phyloP scores from a whole-genome alignment of 2,888 invertebrate genomes.

The Andrena marginata region DNA sequence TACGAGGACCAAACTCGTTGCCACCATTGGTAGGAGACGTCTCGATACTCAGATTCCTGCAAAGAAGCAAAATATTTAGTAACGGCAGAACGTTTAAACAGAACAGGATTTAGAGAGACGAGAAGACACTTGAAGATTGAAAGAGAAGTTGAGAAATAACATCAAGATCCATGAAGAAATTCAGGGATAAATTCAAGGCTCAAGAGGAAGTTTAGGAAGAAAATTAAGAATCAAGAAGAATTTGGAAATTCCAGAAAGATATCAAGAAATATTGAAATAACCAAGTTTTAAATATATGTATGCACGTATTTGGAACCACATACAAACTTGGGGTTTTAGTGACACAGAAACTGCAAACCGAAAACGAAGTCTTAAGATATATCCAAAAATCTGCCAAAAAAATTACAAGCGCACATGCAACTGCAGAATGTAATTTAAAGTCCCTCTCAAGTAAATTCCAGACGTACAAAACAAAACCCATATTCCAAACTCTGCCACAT shows the following conservation, averaged over 20 bases:
- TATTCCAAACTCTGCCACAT: background rate
- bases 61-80: background rate
- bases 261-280: too few species aligned
- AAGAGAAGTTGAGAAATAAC: background rate
- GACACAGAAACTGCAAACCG: too few species aligned
- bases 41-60: slow-evolving; percentile 76
- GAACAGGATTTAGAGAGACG: too few species aligned
- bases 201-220: background rate
- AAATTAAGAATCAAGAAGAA: background rate
- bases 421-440: too few species aligned
- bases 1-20: slow-evolving; percentile 80
- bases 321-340: too few species aligned
- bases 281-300: too few species aligned
- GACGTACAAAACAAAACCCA: background rate
- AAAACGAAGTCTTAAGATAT: too few species aligned
- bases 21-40: slow-evolving; percentile 78
- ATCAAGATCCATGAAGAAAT: background rate
- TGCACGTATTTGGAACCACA: too few species aligned
- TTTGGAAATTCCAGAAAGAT: too few species aligned
- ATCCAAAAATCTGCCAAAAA: too few species aligned
- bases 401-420: too few species aligned
- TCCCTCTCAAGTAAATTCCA: background rate
- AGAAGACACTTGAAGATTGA: background rate
- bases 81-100: too few species aligned
- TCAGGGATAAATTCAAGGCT: background rate